Evolutionary conservation across 2,888 invertebrate species (phyloP), one percentile per base, ranked within the genome.

Genomic region (Meandrusa payeni): DNA sequence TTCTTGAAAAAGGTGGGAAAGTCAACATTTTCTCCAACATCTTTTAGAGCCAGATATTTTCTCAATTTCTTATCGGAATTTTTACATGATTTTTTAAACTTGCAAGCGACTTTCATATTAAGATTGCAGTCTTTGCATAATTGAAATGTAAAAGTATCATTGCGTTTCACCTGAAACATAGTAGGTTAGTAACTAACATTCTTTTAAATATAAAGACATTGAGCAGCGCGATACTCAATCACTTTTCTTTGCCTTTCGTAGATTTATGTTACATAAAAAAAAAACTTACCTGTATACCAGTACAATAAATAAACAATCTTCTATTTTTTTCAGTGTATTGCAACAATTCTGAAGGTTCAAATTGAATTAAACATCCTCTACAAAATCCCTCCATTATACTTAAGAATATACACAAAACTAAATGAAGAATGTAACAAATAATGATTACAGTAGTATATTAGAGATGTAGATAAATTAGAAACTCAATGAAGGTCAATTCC

Each of bases 51-150:
- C 19, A 77, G 29, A 50, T 70, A 88, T 43, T 63, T 73, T 48
- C 64, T 76, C 19, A 79, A 69, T 36, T 64, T 75, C 45, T 73
- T 78, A 45, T 89, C 87, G 1, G 88, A 80, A 3, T 62, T 64
- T 15, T 82, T 63, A 51, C 88, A 88, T 49, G 70, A 70, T 51
- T 87, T 85, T 50, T 83, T 88, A 54, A 89, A 89, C 45, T 74
- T 77, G 51, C 81, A 83, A 3, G 82, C 69, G 7, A 63, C 46
- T 51, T 76, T 79, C 76, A 88, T 77, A 32, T 71, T 78, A 0
- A 65, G 32, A 22, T 66, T 70, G 50, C 89, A 89, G 20, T 73
- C 70, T 56, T 76, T 77, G 54, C 89, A 89, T 17, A 89, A 52
- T 62, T 87, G 85, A 51, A 87, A 85, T 57, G 64, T 59, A 12